phyloP scores from a whole-genome alignment of 1,140 invertebrate genomes.

The Nasonia vitripennis region DNA sequence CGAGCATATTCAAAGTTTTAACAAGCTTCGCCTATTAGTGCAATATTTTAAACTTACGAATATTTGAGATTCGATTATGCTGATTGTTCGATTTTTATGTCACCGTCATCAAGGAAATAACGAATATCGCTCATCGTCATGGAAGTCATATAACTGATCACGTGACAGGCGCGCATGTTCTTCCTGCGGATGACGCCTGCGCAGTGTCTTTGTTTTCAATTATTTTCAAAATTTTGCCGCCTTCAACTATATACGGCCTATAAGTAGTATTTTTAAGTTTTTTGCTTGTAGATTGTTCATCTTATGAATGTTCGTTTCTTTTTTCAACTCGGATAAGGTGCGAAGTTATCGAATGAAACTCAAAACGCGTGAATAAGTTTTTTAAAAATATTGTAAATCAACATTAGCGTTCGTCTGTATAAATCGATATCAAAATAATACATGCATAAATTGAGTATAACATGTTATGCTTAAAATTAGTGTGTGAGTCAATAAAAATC shows the following conservation, averaged over 20 bases:
- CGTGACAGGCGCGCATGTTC: slow-evolving; percentile 45
- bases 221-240: slow-evolving; percentile 24
- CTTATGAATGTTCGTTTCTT: too few species aligned
- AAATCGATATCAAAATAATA: not conserved
- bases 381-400: not conserved
- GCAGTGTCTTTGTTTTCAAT: slow-evolving; percentile 10
- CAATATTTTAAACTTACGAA: not conserved
- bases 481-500: not conserved
- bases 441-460: not conserved
- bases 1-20: not conserved
- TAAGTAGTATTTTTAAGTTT: too few species aligned
- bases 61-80: not conserved
- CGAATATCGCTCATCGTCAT: slow-evolving; percentile 48
- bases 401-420: not conserved
- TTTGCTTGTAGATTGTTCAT: not conserved
- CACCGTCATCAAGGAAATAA: slow-evolving; percentile 51
- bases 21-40: not conserved
- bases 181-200: slow-evolving; percentile 11
- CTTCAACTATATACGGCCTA: not conserved
- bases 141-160: slow-evolving; percentile 54
- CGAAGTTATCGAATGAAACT: not conserved
- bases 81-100: slow-evolving; percentile 45
- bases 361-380: not conserved
- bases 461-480: not conserved
- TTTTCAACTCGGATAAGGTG: not conserved